Percentiles rank a stretch among this genome's conserved stretches.
phyloP scores from a whole-genome alignment of 1,140 invertebrate species.

The Drosophila navojoa region DNA sequence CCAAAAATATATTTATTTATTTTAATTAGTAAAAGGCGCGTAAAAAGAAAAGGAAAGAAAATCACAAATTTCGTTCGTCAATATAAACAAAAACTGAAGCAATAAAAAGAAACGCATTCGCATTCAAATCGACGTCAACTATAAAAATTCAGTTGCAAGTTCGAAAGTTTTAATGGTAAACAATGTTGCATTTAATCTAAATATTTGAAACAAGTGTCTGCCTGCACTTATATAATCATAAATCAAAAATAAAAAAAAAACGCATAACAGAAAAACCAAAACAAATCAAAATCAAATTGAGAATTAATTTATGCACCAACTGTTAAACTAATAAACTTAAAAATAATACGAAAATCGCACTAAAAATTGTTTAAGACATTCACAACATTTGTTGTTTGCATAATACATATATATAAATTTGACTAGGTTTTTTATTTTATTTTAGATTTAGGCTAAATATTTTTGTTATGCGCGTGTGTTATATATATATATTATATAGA shows the following conservation, averaged over 20 bases:
- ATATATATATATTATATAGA: not conserved
- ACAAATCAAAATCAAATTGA: not conserved
- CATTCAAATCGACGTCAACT: constrained; percentile 41
- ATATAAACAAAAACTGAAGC: constrained; percentile 27
- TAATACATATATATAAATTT: constrained; percentile 36
- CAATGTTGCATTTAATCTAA: constrained; percentile 22
- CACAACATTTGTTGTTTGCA: constrained; percentile 31
- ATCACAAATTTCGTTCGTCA: not conserved
- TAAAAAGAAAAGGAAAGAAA: too few relatives aligned
- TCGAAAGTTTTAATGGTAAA: constrained; percentile 60
- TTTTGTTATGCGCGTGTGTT: constrained; percentile 4
- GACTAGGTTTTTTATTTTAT: constrained; percentile 23
- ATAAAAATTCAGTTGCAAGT: constrained; percentile 28
- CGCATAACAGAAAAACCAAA: not conserved
- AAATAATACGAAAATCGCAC: constrained; percentile 1
- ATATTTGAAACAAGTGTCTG: not conserved
- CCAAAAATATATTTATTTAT: constrained; percentile 49
- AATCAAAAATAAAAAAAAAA: constrained; percentile 41
- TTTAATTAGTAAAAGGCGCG: constrained; percentile 14
- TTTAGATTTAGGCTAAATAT: constrained; percentile 25
- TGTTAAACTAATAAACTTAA: constrained; percentile 9
- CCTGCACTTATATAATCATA: constrained; percentile 65
- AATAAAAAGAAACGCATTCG: constrained; percentile 21
- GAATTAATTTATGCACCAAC: constrained; percentile 2
- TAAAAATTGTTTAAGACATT: constrained; percentile 43